These are phyloP conservation scores for Watsonalla binaria DNA, from an alignment of 2,888 invertebrate species.

Conservation along the genomic window DNA sequence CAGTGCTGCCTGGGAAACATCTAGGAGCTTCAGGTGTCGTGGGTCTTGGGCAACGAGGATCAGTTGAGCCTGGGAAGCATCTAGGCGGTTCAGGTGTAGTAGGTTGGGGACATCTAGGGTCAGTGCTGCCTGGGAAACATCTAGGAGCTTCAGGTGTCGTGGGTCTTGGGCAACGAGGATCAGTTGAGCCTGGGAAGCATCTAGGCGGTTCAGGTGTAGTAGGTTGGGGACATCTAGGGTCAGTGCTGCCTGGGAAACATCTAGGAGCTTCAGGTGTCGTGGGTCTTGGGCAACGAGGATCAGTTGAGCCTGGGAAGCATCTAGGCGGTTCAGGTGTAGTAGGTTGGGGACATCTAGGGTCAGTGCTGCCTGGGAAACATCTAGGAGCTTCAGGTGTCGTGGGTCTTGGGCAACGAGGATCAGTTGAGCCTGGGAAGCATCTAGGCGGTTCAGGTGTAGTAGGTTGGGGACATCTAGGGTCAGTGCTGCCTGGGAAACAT, in stretches of 20 bases:
- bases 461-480: conserved; percentile 40
- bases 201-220: conserved; percentile 23
- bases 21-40: conserved; percentile 34
- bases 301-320: conserved; percentile 25
- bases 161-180: conserved; percentile 34
- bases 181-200: conserved; percentile 41
- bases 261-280: conserved; percentile 22
- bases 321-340: conserved; percentile 30
- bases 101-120: conserved; percentile 39
- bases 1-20: conserved; percentile 41
- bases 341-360: conserved; percentile 39
- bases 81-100: conserved; percentile 26
- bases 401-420: conserved; percentile 39
- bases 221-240: conserved; percentile 29
- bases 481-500: conserved; percentile 36
- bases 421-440: conserved; percentile 40
- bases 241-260: conserved; percentile 18
- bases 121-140: conserved; percentile 42
- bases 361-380: conserved; percentile 44
- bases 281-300: conserved; percentile 29
- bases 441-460: conserved; percentile 23
- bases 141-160: conserved; percentile 29
- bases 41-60: conserved; percentile 45
- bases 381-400: conserved; percentile 23
- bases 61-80: conserved; percentile 30